Conservation (phyloP, 2,888 invertebrate genomes). For the Latrodectus hesperus region DNA sequence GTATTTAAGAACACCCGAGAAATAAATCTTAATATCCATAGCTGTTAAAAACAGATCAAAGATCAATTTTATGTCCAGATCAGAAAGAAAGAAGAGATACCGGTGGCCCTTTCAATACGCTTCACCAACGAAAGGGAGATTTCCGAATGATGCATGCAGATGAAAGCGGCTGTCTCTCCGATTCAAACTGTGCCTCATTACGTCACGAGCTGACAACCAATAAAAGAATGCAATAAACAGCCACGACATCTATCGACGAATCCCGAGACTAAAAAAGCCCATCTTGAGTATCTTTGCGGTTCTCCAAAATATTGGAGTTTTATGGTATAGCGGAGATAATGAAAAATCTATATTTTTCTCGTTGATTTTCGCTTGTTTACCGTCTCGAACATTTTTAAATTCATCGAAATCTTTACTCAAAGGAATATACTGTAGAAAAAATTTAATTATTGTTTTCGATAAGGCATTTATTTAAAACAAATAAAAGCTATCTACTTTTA, state of each 20-base stretch:
- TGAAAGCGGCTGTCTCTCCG: constrained; percentile 31
- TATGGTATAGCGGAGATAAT: not conserved
- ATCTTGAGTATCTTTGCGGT: too few relatives aligned
- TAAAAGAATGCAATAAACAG: constrained; percentile 12
- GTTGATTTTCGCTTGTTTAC: not conserved
- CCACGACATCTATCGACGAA: constrained; percentile 44
- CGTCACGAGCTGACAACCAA: constrained; percentile 48
- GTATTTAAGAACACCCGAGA: not conserved
- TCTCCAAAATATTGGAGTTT: not conserved
- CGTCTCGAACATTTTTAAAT: too few relatives aligned
- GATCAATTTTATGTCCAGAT: too few relatives aligned
- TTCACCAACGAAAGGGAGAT: not conserved
- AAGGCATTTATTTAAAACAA: too few relatives aligned
- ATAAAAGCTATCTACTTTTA: too few relatives aligned
- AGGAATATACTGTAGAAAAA: too few relatives aligned
- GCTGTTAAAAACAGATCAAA: too few relatives aligned
- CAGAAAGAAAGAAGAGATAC: too few relatives aligned
- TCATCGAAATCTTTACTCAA: too few relatives aligned
- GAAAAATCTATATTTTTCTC: not conserved
- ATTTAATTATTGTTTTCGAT: too few relatives aligned
- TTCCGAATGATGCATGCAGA: constrained; percentile 58
- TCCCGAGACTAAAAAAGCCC: constrained; percentile 1
- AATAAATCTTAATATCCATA: not conserved
- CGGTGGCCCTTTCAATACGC: not conserved
- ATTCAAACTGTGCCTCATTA: constrained; percentile 60